Evolutionary conservation across 2,797 vertebrate genomes (phyloP).

Genomic region (Anas bahamensis): DNA sequence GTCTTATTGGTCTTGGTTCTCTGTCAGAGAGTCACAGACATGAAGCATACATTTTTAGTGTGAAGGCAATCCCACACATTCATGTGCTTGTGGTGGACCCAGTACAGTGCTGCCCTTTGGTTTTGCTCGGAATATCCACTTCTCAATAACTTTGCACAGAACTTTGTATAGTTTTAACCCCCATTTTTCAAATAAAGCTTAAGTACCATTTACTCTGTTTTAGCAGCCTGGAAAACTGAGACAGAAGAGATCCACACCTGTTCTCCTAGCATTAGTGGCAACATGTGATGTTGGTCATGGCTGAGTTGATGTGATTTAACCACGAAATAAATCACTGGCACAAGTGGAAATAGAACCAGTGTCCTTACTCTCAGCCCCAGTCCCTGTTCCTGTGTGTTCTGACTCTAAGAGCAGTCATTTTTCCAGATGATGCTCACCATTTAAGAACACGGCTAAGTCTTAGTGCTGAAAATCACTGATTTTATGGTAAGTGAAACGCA

Average conservation of each 20-base stretch:
- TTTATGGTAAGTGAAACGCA: background rate
- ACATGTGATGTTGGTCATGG: background rate
- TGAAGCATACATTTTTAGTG: background rate
- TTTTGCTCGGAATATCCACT: background rate
- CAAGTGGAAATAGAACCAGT: background rate
- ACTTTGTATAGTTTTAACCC: accelerated
- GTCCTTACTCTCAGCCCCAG: background rate
- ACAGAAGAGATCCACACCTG: background rate
- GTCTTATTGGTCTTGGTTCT: background rate
- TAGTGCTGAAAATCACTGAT: background rate
- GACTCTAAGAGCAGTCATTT: background rate
- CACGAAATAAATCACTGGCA: background rate
- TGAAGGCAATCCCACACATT: too few relatives aligned
- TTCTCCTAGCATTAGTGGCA: background rate
- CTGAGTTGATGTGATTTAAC: background rate
- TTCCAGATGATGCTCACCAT: background rate
- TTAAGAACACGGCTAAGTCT: background rate
- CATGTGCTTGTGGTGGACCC: too few relatives aligned
- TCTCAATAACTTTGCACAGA: background rate
- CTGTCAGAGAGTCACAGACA: background rate
- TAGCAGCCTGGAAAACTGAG: background rate
- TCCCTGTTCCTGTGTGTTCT: background rate
- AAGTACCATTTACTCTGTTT: background rate
- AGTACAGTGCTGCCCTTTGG: background rate
- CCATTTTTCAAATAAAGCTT: background rate